Percentiles rank a stretch among this genome's conserved stretches.
phyloP scores from a whole-genome alignment of 92 coral and sea anemone species.

The Zoanthus sansibaricus region DNA sequence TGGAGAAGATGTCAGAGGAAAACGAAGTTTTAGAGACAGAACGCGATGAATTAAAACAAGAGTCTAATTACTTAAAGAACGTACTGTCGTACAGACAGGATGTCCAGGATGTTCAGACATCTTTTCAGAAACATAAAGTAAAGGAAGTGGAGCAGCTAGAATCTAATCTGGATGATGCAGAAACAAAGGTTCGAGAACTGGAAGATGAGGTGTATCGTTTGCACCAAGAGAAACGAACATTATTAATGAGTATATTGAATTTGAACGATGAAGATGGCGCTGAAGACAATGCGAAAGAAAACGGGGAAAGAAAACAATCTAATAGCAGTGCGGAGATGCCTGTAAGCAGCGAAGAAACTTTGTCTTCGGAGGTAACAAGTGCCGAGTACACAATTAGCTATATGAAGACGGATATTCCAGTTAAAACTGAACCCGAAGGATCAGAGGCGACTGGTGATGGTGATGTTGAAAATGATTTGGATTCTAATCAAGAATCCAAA shows the following conservation, averaged over 20 bases:
- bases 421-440: slow-evolving; percentile 52
- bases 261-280: slow-evolving; percentile 69
- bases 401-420: neutral
- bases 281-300: slow-evolving; percentile 59
- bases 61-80: slow-evolving; percentile 88
- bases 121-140: slow-evolving; percentile 60
- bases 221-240: slow-evolving; percentile 87
- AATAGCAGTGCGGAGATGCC: neutral
- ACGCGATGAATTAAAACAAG: slow-evolving; percentile 77
- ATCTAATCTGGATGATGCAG: slow-evolving; percentile 87
- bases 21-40: slow-evolving; percentile 78
- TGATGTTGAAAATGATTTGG: slow-evolving; percentile 64
- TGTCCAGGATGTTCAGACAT: slow-evolving; percentile 76
- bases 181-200: slow-evolving; percentile 79
- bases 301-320: slow-evolving; percentile 47
- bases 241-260: slow-evolving; percentile 79
- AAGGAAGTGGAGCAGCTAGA: slow-evolving; percentile 82
- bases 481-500: slow-evolving; percentile 50
- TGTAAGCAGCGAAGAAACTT: neutral
- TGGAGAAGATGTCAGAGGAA: slow-evolving; percentile 73
- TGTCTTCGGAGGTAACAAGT: neutral
- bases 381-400: neutral
- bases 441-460: slow-evolving; percentile 61
- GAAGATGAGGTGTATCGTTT: slow-evolving; percentile 88
- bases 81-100: slow-evolving; percentile 96